Conservation (phyloP, 2,797 vertebrate species). For the Parotocinclus haroldoi region DNA sequence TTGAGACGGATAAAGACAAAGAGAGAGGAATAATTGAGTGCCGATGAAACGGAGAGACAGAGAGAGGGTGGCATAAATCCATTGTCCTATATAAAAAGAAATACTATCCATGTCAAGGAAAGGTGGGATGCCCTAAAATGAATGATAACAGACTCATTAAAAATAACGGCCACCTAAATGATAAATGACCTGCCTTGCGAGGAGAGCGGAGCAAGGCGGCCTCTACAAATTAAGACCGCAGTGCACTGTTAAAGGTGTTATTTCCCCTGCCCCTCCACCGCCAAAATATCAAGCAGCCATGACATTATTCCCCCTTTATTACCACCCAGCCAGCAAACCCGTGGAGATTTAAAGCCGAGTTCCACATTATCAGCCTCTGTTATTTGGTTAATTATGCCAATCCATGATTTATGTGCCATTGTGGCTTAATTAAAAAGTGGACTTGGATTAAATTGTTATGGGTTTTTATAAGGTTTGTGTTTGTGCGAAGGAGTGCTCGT, state of each 20-base stretch:
- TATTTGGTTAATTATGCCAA: slow-evolving; percentile 50
- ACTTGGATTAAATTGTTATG: slow-evolving; percentile 42
- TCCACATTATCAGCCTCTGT: slow-evolving; percentile 45
- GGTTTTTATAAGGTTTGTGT: slow-evolving; percentile 35
- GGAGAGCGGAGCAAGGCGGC: slow-evolving; percentile 71
- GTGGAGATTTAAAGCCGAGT: slow-evolving; percentile 42
- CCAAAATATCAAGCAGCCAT: slow-evolving; percentile 57
- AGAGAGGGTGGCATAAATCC: slow-evolving; percentile 74
- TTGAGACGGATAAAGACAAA: slow-evolving; percentile 22
- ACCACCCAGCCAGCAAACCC: slow-evolving; percentile 38
- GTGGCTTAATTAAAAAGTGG: slow-evolving; percentile 53
- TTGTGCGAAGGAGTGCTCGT: slow-evolving; percentile 42
- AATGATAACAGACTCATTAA: slow-evolving; percentile 86
- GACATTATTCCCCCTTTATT: slow-evolving; percentile 50
- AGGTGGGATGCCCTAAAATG: slow-evolving; percentile 84
- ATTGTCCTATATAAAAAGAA: slow-evolving; percentile 82
- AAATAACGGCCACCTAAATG: slow-evolving; percentile 78
- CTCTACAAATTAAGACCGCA: slow-evolving; percentile 72
- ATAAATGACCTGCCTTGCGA: slow-evolving; percentile 72
- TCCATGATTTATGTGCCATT: slow-evolving; percentile 48
- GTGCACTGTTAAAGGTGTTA: slow-evolving; percentile 64
- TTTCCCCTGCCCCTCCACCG: slow-evolving; percentile 50
- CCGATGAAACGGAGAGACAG: slow-evolving; percentile 28
- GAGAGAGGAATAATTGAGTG: slow-evolving; percentile 17
- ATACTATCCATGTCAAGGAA: slow-evolving; percentile 80